Conservation (phyloP, 2,113 vertebrate genomes). For the Myiozetetes cayanensis region DNA sequence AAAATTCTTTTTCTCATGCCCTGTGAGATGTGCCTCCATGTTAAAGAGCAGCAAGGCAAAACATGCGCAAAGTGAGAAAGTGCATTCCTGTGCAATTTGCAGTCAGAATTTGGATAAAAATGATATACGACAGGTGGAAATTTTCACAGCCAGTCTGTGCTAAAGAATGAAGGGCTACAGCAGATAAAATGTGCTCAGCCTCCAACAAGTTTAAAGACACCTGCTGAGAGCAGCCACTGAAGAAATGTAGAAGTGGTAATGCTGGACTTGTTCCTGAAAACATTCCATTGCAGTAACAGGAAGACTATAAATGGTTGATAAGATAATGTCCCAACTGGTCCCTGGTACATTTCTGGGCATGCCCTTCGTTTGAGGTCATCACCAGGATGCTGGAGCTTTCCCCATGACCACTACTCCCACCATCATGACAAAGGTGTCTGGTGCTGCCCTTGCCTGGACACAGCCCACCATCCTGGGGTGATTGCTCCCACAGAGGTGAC, state of each 20-base stretch:
- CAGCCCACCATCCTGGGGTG: neutral
- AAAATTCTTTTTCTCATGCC: neutral
- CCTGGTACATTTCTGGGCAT: neutral
- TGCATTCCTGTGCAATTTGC: neutral
- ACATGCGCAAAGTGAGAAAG: neutral
- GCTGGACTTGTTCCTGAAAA: neutral
- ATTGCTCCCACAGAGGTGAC: neutral
- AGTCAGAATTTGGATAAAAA: neutral
- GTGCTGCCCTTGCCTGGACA: fast-evolving
- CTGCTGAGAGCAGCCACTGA: neutral
- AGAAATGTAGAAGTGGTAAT: neutral
- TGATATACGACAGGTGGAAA: neutral
- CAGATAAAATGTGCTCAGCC: neutral
- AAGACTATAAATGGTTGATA: neutral
- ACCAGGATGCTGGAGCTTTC: neutral
- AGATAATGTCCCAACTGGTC: neutral
- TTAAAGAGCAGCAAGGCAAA: neutral
- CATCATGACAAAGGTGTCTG: neutral
- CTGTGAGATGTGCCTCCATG: neutral
- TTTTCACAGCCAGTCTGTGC: neutral
- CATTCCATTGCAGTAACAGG: neutral
- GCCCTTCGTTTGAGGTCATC: neutral
- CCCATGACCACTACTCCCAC: neutral
- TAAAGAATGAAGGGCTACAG: neutral
- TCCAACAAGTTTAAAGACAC: neutral